Evolutionary conservation across 2,113 vertebrate genomes (phyloP).

Genomic region (Poecilia latipinna): DNA sequence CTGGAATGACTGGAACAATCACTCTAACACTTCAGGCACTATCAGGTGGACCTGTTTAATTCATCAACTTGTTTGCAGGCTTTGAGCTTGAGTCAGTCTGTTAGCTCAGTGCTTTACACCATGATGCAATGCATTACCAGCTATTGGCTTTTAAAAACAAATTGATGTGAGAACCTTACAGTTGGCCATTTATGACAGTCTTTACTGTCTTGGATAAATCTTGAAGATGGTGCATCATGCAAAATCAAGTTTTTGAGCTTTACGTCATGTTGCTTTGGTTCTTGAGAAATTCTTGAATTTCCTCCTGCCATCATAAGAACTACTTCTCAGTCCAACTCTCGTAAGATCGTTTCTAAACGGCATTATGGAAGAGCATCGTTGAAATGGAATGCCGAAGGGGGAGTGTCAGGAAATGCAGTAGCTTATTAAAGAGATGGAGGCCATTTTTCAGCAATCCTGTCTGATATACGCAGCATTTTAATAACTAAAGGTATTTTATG

Average conservation of each 20-base stretch:
- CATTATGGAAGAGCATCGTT: too few relatives aligned
- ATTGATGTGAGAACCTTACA: background rate
- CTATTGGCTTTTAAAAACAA: background rate
- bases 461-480: too few relatives aligned
- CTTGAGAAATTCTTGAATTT: too few relatives aligned
- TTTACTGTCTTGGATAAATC: background rate
- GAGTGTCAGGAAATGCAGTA: too few relatives aligned
- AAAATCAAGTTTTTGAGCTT: too few relatives aligned
- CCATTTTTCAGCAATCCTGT: too few relatives aligned
- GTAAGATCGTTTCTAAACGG: too few relatives aligned
- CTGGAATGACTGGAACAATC: conserved; percentile 25
- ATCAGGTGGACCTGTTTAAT: conserved; percentile 35
- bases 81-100: background rate
- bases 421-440: too few relatives aligned
- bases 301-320: too few relatives aligned
- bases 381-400: too few relatives aligned
- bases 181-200: background rate
- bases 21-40: conserved; percentile 13
- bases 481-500: background rate
- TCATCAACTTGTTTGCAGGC: conserved; percentile 8
- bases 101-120: background rate
- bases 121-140: background rate
- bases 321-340: too few relatives aligned
- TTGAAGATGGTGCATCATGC: background rate
- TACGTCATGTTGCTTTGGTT: too few relatives aligned